Conservation (phyloP, 1,140 invertebrate genomes). For the Aleiodes sp. region DNA sequence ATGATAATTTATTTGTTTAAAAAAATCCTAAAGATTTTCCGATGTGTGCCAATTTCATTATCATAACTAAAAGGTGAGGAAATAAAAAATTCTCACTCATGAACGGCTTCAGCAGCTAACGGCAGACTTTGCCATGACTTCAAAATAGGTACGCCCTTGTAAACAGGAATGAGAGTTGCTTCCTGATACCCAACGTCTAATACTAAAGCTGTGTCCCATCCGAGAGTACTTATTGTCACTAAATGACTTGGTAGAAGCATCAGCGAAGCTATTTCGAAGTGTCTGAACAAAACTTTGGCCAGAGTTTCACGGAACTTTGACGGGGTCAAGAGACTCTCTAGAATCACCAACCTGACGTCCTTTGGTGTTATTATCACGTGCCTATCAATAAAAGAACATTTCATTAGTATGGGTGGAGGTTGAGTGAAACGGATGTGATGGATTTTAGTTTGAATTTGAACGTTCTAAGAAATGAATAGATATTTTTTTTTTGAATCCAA, state of each 20-base stretch:
- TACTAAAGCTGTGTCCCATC: constrained; percentile 80
- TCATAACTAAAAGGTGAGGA: background rate
- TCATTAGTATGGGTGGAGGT: background rate
- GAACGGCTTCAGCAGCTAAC: constrained; percentile 74
- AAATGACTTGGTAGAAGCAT: constrained; percentile 83
- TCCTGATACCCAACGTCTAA: constrained; percentile 89
- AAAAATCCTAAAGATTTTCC: too few relatives aligned
- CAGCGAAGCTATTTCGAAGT: constrained; percentile 83
- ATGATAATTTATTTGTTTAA: too few relatives aligned
- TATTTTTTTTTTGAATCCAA: too few relatives aligned
- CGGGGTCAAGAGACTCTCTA: constrained; percentile 88
- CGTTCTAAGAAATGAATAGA: too few relatives aligned
- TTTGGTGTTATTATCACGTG: constrained; percentile 91
- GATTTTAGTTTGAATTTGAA: constrained; percentile 3
- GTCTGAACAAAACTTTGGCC: constrained; percentile 89
- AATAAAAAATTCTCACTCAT: constrained; percentile 70
- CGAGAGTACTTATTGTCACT: constrained; percentile 80
- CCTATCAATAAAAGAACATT: constrained; percentile 65
- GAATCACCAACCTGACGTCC: constrained; percentile 87
- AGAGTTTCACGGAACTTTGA: constrained; percentile 85
- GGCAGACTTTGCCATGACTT: constrained; percentile 82
- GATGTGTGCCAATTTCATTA: background rate
- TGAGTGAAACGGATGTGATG: background rate
- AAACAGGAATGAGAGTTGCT: constrained; percentile 83
- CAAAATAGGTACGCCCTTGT: constrained; percentile 84